Evolutionary conservation across 2,113 vertebrate species (phyloP).

Genomic region (Origma solitaria): DNA sequence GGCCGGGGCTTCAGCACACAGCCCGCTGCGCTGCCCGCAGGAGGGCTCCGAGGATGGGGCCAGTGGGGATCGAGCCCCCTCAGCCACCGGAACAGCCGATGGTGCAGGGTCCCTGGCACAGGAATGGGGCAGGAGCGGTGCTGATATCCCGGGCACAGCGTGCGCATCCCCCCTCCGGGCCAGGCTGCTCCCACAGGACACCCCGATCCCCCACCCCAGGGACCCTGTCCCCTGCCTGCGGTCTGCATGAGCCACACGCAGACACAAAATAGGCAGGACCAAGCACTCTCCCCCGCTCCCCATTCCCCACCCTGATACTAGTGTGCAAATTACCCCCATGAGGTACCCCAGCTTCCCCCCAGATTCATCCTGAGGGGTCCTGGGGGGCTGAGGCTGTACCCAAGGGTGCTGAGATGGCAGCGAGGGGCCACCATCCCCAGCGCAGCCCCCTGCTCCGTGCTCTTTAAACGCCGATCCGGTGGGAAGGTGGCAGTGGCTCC

Average conservation of each 20-base stretch:
- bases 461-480: background rate
- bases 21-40: background rate
- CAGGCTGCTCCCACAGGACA: background rate
- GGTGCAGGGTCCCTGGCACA: accelerated
- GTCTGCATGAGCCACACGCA: accelerated
- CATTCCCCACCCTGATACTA: background rate
- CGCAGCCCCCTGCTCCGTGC: background rate
- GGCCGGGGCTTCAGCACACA: background rate
- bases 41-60: background rate
- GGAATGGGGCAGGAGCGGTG: background rate
- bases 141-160: accelerated
- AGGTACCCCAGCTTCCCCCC: background rate
- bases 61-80: accelerated
- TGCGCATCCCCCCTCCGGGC: background rate
- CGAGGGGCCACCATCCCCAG: background rate
- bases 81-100: accelerated
- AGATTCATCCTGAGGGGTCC: accelerated
- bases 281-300: accelerated
- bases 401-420: accelerated
- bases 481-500: background rate
- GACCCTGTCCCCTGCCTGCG: background rate
- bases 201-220: accelerated
- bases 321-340: accelerated
- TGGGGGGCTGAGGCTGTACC: accelerated
- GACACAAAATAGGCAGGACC: background rate